Evolutionary conservation across 2,888 invertebrate genomes (phyloP).

Genomic region (Philhelius pedissequus): DNA sequence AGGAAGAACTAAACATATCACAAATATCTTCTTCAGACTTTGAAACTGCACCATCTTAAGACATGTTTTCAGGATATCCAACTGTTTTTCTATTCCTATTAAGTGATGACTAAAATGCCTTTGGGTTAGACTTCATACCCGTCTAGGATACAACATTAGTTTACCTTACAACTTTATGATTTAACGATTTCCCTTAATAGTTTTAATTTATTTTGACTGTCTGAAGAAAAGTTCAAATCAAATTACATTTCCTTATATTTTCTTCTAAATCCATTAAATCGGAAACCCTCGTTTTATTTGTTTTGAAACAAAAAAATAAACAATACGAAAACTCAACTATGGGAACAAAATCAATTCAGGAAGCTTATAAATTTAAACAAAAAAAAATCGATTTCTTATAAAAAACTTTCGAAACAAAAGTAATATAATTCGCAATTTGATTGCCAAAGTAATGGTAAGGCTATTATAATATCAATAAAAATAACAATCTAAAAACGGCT

Average conservation of each 20-base stretch:
- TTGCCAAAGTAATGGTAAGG: conserved; percentile 29
- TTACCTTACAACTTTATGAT: neutral
- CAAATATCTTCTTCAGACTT: neutral
- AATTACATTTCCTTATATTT: neutral
- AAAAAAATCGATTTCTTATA: neutral
- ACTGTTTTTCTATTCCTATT: no score
- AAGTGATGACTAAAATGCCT: no score
- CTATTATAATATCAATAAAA: conserved; percentile 16
- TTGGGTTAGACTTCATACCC: no score
- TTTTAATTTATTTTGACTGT: neutral
- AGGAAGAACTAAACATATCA: neutral
- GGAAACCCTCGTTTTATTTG: neutral
- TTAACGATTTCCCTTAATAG: neutral
- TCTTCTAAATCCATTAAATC: neutral
- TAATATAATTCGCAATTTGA: conserved; percentile 34
- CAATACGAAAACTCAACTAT: neutral
- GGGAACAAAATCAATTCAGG: neutral
- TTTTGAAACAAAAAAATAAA: neutral
- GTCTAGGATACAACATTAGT: no score
- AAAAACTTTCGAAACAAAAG: conserved; percentile 24
- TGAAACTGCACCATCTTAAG: no score
- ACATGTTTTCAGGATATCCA: no score
- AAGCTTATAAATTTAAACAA: conserved; percentile 1
- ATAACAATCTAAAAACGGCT: conserved; percentile 29
- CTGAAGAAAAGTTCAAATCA: neutral